A percentile compares a stretch with the other conserved stretches of the same genome.
phyloP scores from a whole-genome alignment of 2,888 invertebrate genomes.

The Heliconius ismenius region DNA sequence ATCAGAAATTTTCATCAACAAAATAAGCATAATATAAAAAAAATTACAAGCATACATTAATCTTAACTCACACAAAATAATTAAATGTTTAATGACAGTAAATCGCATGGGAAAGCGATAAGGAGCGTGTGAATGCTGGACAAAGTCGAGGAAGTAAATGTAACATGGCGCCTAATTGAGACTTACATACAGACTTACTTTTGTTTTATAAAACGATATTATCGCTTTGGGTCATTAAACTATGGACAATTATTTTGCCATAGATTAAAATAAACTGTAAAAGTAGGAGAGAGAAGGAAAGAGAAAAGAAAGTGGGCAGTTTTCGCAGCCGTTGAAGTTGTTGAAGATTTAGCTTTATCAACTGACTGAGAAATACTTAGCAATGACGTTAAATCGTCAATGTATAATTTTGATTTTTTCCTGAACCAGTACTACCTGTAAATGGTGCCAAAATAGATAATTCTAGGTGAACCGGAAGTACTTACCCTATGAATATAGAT shows the following conservation, averaged over 20 bases:
- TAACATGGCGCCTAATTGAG: constrained; percentile 35
- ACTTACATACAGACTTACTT: constrained; percentile 23
- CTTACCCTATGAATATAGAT: too few relatives aligned
- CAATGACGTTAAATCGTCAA: too few relatives aligned
- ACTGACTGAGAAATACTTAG: too few relatives aligned
- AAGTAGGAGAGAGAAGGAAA: too few relatives aligned
- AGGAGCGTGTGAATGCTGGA: constrained; percentile 45
- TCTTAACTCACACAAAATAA: constrained; percentile 25
- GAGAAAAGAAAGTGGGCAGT: too few relatives aligned
- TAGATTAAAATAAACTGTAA: neutral
- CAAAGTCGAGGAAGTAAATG: constrained; percentile 44
- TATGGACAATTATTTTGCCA: constrained; percentile 4
- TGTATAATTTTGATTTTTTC: too few relatives aligned
- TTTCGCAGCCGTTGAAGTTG: neutral
- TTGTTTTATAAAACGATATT: constrained; percentile 28
- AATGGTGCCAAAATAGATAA: too few relatives aligned
- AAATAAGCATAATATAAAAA: neutral
- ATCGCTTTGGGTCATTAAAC: constrained; percentile 21
- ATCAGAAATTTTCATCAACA: neutral
- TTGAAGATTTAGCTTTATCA: too few relatives aligned
- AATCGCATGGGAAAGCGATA: constrained; percentile 47
- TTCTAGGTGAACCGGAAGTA: too few relatives aligned
- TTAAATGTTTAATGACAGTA: constrained; percentile 38
- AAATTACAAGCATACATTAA: neutral
- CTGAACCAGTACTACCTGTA: too few relatives aligned